Evolutionary conservation across 2,113 vertebrate species (phyloP).

Genomic region (Anas platyrhynchos): DNA sequence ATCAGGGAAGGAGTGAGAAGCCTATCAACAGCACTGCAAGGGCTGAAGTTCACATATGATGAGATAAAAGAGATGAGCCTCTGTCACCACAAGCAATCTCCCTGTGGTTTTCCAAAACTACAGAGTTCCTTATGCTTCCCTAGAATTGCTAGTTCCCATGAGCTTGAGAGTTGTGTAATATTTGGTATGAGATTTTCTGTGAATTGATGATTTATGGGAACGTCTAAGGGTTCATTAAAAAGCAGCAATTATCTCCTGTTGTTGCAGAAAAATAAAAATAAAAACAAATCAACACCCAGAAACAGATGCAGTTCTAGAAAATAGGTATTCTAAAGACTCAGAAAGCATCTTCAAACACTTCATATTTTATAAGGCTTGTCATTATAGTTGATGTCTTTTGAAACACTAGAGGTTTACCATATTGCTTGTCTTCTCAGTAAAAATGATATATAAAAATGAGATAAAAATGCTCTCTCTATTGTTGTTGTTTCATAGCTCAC

Average conservation of each 20-base stretch:
- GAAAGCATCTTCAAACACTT: not conserved
- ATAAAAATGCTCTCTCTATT: not conserved
- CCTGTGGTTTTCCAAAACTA: not conserved
- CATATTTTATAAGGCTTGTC: not conserved
- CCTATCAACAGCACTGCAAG: not conserved
- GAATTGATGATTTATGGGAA: not conserved
- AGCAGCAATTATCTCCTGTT: not conserved
- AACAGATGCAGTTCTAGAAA: not conserved
- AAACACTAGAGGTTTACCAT: not conserved
- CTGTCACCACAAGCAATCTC: not conserved
- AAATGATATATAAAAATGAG: not conserved
- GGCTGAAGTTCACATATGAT: not conserved
- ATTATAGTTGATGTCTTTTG: not conserved
- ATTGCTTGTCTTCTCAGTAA: not conserved
- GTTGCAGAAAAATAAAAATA: constrained; percentile 4
- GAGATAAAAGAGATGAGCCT: not conserved
- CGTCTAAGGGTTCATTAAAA: not conserved
- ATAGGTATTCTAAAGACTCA: not conserved
- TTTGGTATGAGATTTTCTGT: not conserved
- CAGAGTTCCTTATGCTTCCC: not conserved
- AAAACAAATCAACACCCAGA: not conserved
- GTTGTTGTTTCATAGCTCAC: not conserved
- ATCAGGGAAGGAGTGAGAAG: not conserved
- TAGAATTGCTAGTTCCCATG: not conserved
- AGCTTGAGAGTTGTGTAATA: not conserved